Conservation (phyloP, 1,140 invertebrate genomes). For the Apolygus lucorum region DNA sequence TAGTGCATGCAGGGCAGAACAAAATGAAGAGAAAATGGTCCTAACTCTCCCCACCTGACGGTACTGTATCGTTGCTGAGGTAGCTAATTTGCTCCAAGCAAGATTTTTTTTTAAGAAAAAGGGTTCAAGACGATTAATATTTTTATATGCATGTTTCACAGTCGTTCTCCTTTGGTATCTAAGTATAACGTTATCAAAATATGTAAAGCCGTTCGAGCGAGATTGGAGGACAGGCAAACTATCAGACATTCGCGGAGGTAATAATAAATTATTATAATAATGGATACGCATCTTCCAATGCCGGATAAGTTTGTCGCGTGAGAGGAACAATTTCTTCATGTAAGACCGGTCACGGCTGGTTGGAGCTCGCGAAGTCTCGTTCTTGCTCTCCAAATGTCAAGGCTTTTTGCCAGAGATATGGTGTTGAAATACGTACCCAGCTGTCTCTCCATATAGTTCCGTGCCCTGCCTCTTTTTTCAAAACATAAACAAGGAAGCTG, state of each 20-base stretch:
- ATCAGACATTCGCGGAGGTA: neutral
- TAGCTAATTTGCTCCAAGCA: no score
- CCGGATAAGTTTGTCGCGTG: no score
- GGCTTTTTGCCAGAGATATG: neutral
- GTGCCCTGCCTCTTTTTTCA: neutral
- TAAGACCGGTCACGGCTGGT: neutral
- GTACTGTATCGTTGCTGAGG: no score
- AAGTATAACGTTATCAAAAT: no score
- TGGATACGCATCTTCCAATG: neutral
- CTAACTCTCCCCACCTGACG: no score
- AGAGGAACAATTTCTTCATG: neutral
- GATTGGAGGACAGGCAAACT: neutral
- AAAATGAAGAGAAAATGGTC: no score
- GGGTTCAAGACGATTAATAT: no score
- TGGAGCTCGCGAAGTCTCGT: neutral
- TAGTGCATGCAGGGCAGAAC: no score
- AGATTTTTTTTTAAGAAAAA: no score
- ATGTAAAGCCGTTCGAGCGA: neutral
- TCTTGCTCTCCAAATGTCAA: neutral
- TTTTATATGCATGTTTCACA: no score
- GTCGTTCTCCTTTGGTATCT: no score
- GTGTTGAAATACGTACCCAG: neutral
- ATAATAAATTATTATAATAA: neutral
- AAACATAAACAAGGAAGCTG: neutral
- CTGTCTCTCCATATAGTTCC: neutral